Conservation (phyloP, 1,140 invertebrate species). For the Zaprionus capensis region DNA sequence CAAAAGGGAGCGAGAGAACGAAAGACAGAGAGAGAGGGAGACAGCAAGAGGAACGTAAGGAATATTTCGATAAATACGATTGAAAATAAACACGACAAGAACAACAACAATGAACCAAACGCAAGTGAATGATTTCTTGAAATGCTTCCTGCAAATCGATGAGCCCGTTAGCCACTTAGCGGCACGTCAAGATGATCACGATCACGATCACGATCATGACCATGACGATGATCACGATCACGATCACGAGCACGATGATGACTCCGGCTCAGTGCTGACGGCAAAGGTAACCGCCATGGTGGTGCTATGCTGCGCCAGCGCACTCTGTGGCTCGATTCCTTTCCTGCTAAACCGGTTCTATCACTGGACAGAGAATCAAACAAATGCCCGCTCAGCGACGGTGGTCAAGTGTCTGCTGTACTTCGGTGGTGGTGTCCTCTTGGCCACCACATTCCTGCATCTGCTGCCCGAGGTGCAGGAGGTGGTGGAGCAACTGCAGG, state of each 20-base stretch:
- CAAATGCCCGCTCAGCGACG: constrained; percentile 84
- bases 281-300: constrained; percentile 91
- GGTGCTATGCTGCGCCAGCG: constrained; percentile 88
- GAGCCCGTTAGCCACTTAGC: constrained; percentile 61
- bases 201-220: constrained; percentile 72
- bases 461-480: constrained; percentile 94
- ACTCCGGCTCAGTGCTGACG: constrained; percentile 83
- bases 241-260: constrained; percentile 68
- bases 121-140: constrained; percentile 78
- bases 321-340: constrained; percentile 89
- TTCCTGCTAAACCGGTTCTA: constrained; percentile 88
- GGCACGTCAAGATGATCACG: constrained; percentile 66
- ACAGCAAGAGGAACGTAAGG: constrained; percentile 16
- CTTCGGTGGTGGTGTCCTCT: constrained; percentile 95
- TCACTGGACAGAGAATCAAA: constrained; percentile 86
- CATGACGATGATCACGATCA: constrained; percentile 71
- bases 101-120: constrained; percentile 75
- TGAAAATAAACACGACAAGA: constrained; percentile 32
- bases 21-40: not conserved
- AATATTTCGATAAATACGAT: not conserved
- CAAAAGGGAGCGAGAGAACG: constrained; percentile 1
- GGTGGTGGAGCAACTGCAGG: constrained; percentile 86
- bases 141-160: constrained; percentile 81
- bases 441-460: constrained; percentile 95
- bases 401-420: constrained; percentile 89